phyloP scores from a whole-genome alignment of 2,797 vertebrate species.

The Pseudochaenichthys georgianus region DNA sequence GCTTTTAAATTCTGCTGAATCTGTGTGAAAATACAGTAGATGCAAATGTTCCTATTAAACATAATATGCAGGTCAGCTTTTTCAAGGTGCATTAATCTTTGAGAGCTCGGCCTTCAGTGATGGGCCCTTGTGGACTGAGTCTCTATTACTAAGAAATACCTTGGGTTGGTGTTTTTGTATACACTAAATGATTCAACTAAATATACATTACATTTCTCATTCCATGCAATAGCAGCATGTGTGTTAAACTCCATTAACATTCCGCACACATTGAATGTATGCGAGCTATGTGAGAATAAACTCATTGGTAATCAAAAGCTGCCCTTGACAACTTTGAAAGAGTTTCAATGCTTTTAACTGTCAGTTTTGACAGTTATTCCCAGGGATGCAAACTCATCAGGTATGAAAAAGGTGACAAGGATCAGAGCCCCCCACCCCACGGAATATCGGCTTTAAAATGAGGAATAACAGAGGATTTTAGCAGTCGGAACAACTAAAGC shows the following conservation, averaged over 20 bases:
- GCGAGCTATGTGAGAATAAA: not conserved
- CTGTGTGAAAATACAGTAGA: conserved; percentile 2
- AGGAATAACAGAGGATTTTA: no score
- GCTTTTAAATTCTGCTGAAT: conserved; percentile 18
- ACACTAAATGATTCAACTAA: not conserved
- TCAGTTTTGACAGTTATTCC: conserved; percentile 34
- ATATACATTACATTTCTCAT: not conserved
- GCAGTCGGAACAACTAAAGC: no score
- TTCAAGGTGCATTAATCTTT: not conserved
- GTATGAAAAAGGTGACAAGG: no score
- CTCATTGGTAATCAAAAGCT: conserved; percentile 13
- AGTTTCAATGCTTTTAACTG: conserved; percentile 13
- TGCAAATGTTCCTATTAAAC: not conserved
- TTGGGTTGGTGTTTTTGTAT: not conserved
- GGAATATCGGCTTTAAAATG: no score
- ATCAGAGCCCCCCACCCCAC: no score
- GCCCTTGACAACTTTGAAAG: conserved; percentile 11
- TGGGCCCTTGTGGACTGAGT: not conserved
- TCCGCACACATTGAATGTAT: not conserved
- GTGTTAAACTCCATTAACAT: conserved; percentile 1
- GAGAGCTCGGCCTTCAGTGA: not conserved
- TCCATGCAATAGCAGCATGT: not conserved
- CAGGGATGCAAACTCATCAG: no score
- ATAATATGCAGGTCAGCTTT: not conserved
- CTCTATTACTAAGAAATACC: not conserved